A percentile compares a stretch with the other conserved stretches of the same genome.
Conservation (phyloP, 2,888 invertebrate genomes). For the Bombylius major region DNA sequence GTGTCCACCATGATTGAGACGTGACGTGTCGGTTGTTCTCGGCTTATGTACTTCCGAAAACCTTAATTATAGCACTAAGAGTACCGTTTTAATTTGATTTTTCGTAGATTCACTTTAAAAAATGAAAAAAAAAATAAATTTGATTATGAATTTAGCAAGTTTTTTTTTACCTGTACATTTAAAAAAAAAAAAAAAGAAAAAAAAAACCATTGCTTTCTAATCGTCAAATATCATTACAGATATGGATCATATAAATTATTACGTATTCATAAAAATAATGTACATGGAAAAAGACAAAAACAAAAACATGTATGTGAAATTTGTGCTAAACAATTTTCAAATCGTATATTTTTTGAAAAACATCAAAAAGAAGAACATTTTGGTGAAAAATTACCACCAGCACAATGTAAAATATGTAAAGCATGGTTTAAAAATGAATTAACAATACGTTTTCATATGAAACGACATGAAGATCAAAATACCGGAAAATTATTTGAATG, state of each 20-base stretch:
- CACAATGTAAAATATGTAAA: conserved; percentile 16
- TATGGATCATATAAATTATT: conserved; percentile 14
- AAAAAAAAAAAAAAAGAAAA: background rate
- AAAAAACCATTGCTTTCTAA: background rate
- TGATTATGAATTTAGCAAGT: too few relatives aligned
- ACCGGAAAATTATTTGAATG: conserved; percentile 13
- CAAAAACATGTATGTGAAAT: conserved; percentile 16
- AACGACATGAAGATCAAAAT: conserved; percentile 14
- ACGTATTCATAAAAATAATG: conserved; percentile 11
- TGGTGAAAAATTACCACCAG: conserved; percentile 13
- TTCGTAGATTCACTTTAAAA: too few relatives aligned
- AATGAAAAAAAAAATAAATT: too few relatives aligned
- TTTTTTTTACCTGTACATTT: background rate
- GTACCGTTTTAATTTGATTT: too few relatives aligned
- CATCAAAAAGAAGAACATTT: conserved; percentile 15
- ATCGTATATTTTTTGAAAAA: conserved; percentile 15
- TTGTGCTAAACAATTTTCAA: conserved; percentile 15
- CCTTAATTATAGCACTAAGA: too few relatives aligned
- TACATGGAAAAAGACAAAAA: conserved; percentile 12
- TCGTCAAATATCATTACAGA: conserved; percentile 1
- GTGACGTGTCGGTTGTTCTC: too few relatives aligned
- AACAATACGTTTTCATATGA: conserved; percentile 16
- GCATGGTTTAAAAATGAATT: conserved; percentile 18
- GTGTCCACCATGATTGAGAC: too few relatives aligned
- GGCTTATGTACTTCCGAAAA: too few relatives aligned